Evolutionary conservation across 2,113 vertebrate genomes (phyloP), one percentile per base, ranked within the genome.

Genomic region (Numenius arquata): DNA sequence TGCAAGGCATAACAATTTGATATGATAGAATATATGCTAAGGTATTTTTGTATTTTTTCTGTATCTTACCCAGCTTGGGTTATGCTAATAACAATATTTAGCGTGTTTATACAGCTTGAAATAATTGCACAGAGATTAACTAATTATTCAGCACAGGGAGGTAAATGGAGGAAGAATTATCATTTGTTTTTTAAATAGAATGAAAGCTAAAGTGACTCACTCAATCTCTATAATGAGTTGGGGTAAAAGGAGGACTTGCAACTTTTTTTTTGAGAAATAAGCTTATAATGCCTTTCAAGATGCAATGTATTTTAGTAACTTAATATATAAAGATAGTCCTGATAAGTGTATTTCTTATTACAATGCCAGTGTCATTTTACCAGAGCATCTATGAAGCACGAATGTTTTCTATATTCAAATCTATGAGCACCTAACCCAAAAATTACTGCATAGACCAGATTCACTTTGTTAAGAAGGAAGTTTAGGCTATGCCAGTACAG

Each of bases 111-210:
- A 38, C 40, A 41, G 27, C 79, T 93, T 84, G 72, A 96, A 90
- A 75, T 94, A 93, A 93, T 93, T 93, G 48, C 52, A 41, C 22
- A 56, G 15, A 93, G 53, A 79, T 88, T 84, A 96, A 59, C 29
- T 89, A 91, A 96, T 89, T 89, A 66, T 93, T 96, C 81, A 62
- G 29, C 66, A 74, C 52, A 78, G 79, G 68, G 56, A 74, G 43
- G 40, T 80, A 93, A 92, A 84, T 80, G 34, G 36, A 71, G 40
- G 13, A 65, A 75, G 48, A 93, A 93, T 86, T 92, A 55, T 68
- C 0, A 2, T 83, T 88, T 83, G 27, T 63, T 86, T 94, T 91
- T 86, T 26, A 53, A 84, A 59, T 20, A 86, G 52, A 84, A 71
- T 25, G 47, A 59, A 65, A 76, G 25, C 48, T 80, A 21, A 93